Percentiles rank a stretch among this genome's conserved stretches.
Evolutionary conservation across 1,140 invertebrate species (phyloP).

Genomic region (Maconellicoccus hirsutus): DNA sequence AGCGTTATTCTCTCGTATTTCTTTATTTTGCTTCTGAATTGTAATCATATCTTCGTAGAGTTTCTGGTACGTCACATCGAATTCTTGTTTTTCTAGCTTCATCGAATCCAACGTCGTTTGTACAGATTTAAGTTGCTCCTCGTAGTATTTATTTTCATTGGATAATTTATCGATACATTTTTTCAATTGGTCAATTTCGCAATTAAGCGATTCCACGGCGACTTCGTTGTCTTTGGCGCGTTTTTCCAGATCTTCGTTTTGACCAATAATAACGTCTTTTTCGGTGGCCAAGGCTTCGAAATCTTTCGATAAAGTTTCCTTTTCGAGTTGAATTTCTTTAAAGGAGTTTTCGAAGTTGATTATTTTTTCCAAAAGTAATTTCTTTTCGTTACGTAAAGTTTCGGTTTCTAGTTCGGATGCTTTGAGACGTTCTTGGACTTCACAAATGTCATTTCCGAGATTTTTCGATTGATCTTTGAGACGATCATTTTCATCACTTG

Average conservation of each 20-base stretch:
- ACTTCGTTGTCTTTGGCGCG: neutral
- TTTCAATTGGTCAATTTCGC: neutral
- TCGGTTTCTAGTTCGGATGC: neutral
- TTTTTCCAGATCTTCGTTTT: neutral
- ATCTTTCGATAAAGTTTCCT: neutral
- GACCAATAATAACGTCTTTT: neutral
- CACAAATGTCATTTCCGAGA: neutral
- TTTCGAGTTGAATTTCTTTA: neutral
- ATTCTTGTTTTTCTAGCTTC: neutral
- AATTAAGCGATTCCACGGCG: neutral
- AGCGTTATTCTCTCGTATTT: neutral
- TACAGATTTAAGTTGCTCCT: neutral
- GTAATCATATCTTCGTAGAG: neutral
- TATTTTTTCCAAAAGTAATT: neutral
- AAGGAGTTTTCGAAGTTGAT: neutral
- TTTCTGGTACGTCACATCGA: neutral
- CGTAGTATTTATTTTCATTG: neutral
- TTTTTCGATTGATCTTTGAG: neutral
- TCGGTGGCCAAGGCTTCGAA: neutral
- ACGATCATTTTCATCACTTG: too few species aligned
- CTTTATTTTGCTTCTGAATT: neutral
- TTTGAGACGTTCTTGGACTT: neutral
- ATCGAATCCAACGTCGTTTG: neutral
- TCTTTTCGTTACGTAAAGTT: neutral
- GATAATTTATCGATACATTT: neutral